These are phyloP conservation scores for Acipenser ruthenus DNA, from an alignment of 2,797 vertebrate genomes.

Conservation along the genomic window DNA sequence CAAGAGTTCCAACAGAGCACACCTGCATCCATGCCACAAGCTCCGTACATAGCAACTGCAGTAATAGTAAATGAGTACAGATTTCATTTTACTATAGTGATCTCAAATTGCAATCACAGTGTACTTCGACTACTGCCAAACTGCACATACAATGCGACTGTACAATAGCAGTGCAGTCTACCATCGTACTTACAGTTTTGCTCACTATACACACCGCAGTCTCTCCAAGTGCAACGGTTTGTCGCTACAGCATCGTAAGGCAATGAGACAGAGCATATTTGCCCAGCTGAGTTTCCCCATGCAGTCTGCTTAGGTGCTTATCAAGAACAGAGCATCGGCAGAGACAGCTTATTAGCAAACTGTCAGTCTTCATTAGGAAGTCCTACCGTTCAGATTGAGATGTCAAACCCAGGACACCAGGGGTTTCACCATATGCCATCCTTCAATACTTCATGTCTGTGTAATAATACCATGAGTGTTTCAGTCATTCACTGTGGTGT, in stretches of 20 bases:
- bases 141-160: neutral
- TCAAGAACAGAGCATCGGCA: neutral
- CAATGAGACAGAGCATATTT: conserved; percentile 2
- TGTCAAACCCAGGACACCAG: neutral
- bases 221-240: neutral
- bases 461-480: neutral
- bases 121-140: neutral
- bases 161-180: neutral
- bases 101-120: neutral
- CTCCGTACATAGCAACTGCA: no score
- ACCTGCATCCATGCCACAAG: no score
- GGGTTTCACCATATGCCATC: neutral
- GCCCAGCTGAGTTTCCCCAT: neutral
- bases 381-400: no score
- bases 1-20: no score
- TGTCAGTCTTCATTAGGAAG: conserved; percentile 1
- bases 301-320: neutral
- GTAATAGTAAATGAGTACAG: no score
- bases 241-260: neutral
- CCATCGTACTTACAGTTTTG: neutral
- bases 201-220: neutral
- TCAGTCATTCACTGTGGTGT: no score
- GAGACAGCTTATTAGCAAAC: neutral
- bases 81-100: no score
- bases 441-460: neutral